Conservation (phyloP, 2,113 vertebrate genomes). For the Cyprinodon variegatus region DNA sequence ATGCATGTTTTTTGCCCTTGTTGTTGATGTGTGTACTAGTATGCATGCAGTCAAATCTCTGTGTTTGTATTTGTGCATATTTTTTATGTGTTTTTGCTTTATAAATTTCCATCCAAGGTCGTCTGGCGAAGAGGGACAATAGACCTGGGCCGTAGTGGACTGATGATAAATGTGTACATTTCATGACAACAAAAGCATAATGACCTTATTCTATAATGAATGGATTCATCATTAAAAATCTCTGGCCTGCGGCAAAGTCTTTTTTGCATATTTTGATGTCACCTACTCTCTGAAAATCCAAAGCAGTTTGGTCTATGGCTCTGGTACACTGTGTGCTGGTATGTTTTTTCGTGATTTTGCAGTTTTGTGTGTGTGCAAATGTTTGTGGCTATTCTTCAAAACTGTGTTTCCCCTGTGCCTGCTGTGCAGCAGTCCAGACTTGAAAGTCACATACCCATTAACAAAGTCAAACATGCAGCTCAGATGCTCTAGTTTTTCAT, state of each 20-base stretch:
- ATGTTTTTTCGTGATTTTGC: constrained; percentile 12
- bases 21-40: constrained; percentile 19
- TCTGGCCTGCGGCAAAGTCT: constrained; percentile 78
- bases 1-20: constrained; percentile 62
- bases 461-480: constrained; percentile 38
- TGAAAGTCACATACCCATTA: constrained; percentile 29
- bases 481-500: constrained; percentile 25
- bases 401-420: constrained; percentile 11
- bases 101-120: constrained; percentile 70
- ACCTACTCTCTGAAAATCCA: constrained; percentile 69
- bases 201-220: constrained; percentile 82
- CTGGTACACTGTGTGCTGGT: constrained; percentile 38
- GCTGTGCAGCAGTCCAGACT: constrained; percentile 32
- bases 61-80: constrained; percentile 59
- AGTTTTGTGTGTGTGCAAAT: constrained; percentile 28
- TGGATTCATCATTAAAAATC: constrained; percentile 81
- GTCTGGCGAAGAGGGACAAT: constrained; percentile 64
- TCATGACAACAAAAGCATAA: constrained; percentile 81
- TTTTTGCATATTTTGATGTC: constrained; percentile 81
- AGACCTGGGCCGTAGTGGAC: constrained; percentile 63
- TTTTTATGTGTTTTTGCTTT: constrained; percentile 60
- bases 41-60: constrained; percentile 32
- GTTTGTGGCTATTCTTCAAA: constrained; percentile 1
- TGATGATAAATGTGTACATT: constrained; percentile 79
- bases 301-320: constrained; percentile 52